phyloP scores from a whole-genome alignment of 2,888 invertebrate genomes.

The Meliscaeva auricollis region DNA sequence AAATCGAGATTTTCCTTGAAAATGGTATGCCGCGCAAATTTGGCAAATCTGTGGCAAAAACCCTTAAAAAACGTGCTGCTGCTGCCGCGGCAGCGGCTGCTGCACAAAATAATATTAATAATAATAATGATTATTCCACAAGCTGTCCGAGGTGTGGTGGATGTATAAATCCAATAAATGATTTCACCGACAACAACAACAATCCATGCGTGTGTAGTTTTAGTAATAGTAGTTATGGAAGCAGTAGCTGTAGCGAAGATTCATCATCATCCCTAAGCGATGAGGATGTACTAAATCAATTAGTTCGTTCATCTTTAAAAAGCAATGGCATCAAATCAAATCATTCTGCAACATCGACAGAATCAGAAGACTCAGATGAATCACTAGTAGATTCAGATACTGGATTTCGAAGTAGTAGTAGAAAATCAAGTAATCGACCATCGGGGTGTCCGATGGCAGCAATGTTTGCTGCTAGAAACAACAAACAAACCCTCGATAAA shows the following conservation, averaged over 20 bases:
- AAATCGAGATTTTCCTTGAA: conserved; percentile 82
- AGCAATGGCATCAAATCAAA: neutral
- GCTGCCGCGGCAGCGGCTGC: conserved; percentile 70
- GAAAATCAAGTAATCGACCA: conserved; percentile 38
- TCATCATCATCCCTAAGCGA: conserved; percentile 33
- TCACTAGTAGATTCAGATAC: conserved; percentile 66
- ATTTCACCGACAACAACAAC: conserved; percentile 28
- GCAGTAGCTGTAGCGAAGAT: neutral
- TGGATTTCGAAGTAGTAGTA: conserved; percentile 63
- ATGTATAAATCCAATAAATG: conserved; percentile 59
- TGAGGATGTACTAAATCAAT: conserved; percentile 40
- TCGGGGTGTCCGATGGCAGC: conserved; percentile 60
- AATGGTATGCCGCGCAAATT: conserved; percentile 83
- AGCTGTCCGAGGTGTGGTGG: conserved; percentile 67
- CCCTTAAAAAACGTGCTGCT: conserved; percentile 80
- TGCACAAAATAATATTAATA: conserved; percentile 43
- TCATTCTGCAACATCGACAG: neutral
- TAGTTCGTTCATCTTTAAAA: conserved; percentile 24
- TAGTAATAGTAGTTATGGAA: neutral
- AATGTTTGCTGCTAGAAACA: conserved; percentile 29
- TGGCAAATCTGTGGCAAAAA: conserved; percentile 81
- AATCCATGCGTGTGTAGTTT: conserved; percentile 53
- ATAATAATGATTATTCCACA: conserved; percentile 52
- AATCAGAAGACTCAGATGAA: conserved; percentile 54
- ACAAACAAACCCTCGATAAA: conserved; percentile 44